Evolutionary conservation across 2,113 vertebrate genomes (phyloP).

Genomic region (Crotalus viridis): DNA sequence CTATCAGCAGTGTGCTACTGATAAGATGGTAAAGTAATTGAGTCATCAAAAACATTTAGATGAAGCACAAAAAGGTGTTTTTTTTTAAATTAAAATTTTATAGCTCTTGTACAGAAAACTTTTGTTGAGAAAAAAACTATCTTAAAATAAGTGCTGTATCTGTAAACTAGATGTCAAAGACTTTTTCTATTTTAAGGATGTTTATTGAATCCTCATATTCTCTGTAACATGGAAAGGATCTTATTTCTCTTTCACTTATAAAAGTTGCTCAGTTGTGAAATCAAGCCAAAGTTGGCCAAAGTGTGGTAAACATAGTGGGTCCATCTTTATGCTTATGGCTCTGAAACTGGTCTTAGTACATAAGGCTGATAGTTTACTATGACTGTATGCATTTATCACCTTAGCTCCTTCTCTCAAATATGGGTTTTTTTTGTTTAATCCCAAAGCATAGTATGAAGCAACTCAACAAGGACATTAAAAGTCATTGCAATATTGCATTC

Average conservation of each 20-base stretch:
- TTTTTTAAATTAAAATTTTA: slow-evolving; percentile 73
- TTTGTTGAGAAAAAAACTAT: slow-evolving; percentile 69
- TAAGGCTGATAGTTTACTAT: slow-evolving; percentile 47
- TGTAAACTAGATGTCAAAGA: slow-evolving; percentile 60
- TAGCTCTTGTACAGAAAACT: slow-evolving; percentile 77
- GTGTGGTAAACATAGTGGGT: slow-evolving; percentile 58
- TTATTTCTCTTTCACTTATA: slow-evolving; percentile 58
- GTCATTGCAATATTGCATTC: slow-evolving; percentile 59
- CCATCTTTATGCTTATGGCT: slow-evolving; percentile 57
- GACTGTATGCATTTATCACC: slow-evolving; percentile 50
- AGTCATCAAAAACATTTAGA: slow-evolving; percentile 67
- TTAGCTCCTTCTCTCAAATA: slow-evolving; percentile 53
- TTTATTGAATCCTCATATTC: slow-evolving; percentile 66
- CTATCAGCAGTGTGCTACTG: slow-evolving; percentile 42
- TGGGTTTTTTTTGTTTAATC: slow-evolving; percentile 62
- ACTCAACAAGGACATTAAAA: slow-evolving; percentile 42
- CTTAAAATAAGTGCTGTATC: slow-evolving; percentile 65
- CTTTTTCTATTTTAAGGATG: slow-evolving; percentile 67
- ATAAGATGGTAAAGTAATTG: slow-evolving; percentile 59
- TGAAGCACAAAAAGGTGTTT: slow-evolving; percentile 75
- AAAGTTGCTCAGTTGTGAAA: slow-evolving; percentile 58
- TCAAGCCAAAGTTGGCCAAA: slow-evolving; percentile 59
- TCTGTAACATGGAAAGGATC: slow-evolving; percentile 58
- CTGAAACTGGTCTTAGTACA: slow-evolving; percentile 41
- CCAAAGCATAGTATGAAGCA: slow-evolving; percentile 56